Percentiles rank a stretch among this genome's conserved stretches.
Conservation (phyloP, 2,797 vertebrate species). For the Hirundo rustica region DNA sequence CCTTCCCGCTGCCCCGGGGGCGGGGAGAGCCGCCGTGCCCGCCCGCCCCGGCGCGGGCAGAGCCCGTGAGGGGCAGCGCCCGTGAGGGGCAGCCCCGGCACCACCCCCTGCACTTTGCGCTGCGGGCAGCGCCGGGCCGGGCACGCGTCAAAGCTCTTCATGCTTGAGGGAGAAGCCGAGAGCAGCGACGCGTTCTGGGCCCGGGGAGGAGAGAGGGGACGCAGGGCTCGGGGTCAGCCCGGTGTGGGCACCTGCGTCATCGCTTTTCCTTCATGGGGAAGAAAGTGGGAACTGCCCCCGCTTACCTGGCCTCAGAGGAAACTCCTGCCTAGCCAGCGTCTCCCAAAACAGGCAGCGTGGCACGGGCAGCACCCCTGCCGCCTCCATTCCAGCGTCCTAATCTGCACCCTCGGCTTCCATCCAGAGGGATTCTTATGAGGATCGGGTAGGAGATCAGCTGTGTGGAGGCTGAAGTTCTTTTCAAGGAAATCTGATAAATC, state of each 20-base stretch:
- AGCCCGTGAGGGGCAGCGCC: too few relatives aligned
- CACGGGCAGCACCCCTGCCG: neutral
- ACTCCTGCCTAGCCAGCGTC: neutral
- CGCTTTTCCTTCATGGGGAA: neutral
- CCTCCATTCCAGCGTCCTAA: neutral
- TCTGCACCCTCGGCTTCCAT: neutral
- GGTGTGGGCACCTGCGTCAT: rapidly evolving
- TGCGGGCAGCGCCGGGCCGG: neutral
- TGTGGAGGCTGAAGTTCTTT: neutral
- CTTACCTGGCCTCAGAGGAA: neutral
- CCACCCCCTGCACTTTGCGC: constrained; percentile 35
- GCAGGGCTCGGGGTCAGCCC: neutral
- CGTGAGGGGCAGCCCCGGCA: neutral
- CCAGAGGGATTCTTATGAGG: neutral
- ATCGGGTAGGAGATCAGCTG: neutral
- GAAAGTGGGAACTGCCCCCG: neutral
- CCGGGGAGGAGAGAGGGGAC: neutral
- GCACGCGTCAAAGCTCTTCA: neutral
- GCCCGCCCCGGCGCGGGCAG: neutral
- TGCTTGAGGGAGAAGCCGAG: neutral
- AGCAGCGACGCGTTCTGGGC: neutral
- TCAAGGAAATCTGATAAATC: neutral
- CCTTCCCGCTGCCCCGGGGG: constrained; percentile 6
- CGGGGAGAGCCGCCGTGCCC: neutral
- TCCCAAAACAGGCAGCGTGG: neutral